Evolutionary conservation across 2,113 vertebrate species (phyloP).

Genomic region (Rhombomys opimus): DNA sequence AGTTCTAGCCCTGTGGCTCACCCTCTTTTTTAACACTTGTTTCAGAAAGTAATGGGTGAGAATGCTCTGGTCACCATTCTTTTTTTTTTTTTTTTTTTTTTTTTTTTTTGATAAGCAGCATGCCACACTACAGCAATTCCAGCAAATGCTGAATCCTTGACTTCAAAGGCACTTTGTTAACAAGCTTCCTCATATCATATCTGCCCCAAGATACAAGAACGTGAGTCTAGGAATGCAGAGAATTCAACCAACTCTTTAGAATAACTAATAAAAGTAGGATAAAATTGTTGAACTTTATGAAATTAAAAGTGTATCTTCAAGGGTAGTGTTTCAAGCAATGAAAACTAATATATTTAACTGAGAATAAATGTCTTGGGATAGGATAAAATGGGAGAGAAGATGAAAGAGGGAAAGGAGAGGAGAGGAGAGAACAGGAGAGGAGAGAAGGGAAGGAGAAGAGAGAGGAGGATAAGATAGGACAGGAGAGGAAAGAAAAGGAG

Average conservation of each 20-base stretch:
- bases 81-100: too few species aligned
- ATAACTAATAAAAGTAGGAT: background rate
- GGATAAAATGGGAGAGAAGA: background rate
- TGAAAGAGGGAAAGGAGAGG: background rate
- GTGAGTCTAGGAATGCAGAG: background rate
- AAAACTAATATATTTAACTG: background rate
- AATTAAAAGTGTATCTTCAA: background rate
- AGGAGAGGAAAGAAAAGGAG: accelerated
- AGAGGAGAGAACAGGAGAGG: too few species aligned
- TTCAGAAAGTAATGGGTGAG: background rate
- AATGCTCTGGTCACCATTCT: background rate
- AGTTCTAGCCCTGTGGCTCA: background rate
- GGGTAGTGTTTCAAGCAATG: background rate
- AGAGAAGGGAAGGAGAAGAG: background rate
- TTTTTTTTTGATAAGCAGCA: background rate
- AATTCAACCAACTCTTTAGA: background rate
- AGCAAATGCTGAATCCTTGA: background rate
- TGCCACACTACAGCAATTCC: background rate
- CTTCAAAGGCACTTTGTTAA: background rate
- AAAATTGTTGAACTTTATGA: background rate
- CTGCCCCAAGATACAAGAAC: background rate
- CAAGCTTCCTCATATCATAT: background rate
- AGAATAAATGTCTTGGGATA: background rate
- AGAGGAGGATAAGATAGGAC: too few species aligned
- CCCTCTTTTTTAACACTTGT: background rate